Base-by-base conservation (phyloP, 2,888 invertebrate genomes). In the Prenolepis imparis region DNA sequence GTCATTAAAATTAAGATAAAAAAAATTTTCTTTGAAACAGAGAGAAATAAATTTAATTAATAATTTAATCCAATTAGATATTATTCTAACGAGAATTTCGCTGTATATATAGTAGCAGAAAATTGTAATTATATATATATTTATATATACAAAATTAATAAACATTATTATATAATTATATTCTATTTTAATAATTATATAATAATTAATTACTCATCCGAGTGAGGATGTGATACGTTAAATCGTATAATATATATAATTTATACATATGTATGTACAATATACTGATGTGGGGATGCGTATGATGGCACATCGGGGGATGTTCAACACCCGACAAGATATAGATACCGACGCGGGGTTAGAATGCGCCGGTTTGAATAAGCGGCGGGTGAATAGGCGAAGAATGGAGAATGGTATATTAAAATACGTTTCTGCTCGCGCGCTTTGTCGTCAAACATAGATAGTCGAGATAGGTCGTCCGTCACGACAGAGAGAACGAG, bases 331-430 rank as follows among this genome's bases (percentile, higher is more conserved):
- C 21, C 72, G 44, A 36, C 18, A 44, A 57, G 68, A 44, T 59
- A 44, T 59, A 36, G 48, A 52, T 21, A 59, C 41, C 41, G 55
- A 41, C 59, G 21, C 44, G 59, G 59, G 59, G 72, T 70, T 78
- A 72, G 59, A 78, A 78, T 36, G 44, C 57, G n/a, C 44, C 73
- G 44, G 52, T 57, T 36, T 80, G 73, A 80, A 78, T 78, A 78
- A 78, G 78, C 57, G 59, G 36, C 70, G 44, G 41, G 59, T 78
- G 78, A 78, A 80, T 80, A 72, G 78, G 44, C 44, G 59, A 72
- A 72, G 59, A 80, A 72, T 72, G 78, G 44, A 41, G 41, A 70
- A 32, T 59, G 70, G 32, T 78, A 80, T 80, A 80, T 72, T 80
- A 72, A 80, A 80, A 80, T 80, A 72, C 73, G 18, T 24, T 70